Conservation (phyloP, 2,113 vertebrate species). For the Lophochroa leadbeateri region DNA sequence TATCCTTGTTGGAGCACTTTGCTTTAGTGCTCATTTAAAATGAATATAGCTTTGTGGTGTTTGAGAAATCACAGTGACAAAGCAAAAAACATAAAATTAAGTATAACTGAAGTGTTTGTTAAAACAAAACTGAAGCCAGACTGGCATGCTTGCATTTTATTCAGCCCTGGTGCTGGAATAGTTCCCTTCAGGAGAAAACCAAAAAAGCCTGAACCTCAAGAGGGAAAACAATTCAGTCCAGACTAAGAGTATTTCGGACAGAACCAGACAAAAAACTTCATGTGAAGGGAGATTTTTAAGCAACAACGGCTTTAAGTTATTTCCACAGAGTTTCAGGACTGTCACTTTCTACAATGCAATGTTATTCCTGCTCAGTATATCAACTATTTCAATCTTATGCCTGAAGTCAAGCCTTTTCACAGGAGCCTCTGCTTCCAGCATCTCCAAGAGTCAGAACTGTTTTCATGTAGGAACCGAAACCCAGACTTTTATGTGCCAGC, state of each 20-base stretch:
- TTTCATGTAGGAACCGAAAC: not conserved
- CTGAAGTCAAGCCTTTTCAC: not conserved
- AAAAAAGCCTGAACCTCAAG: not conserved
- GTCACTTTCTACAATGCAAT: not conserved
- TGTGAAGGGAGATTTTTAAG: not conserved
- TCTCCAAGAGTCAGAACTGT: not conserved
- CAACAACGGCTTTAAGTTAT: not conserved
- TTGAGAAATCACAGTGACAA: slow-evolving; percentile 49
- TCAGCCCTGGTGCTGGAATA: not conserved
- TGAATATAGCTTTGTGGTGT: not conserved
- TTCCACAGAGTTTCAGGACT: not conserved
- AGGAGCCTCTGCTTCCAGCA: not conserved
- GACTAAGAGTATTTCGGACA: not conserved
- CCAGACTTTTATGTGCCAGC: not conserved
- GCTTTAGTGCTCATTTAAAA: not conserved
- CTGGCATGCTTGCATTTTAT: slow-evolving; percentile 1
- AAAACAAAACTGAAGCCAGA: slow-evolving; percentile 11
- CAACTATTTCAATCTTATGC: not conserved
- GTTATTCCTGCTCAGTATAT: not conserved
- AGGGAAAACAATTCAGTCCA: not conserved
- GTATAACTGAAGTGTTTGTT: slow-evolving; percentile 23
- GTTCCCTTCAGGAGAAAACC: not conserved
- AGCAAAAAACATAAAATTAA: slow-evolving; percentile 33
- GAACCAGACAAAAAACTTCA: not conserved
- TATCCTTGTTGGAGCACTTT: not conserved